Base-by-base conservation (phyloP, 2,113 vertebrate species). In the Fregetta grallaria region DNA sequence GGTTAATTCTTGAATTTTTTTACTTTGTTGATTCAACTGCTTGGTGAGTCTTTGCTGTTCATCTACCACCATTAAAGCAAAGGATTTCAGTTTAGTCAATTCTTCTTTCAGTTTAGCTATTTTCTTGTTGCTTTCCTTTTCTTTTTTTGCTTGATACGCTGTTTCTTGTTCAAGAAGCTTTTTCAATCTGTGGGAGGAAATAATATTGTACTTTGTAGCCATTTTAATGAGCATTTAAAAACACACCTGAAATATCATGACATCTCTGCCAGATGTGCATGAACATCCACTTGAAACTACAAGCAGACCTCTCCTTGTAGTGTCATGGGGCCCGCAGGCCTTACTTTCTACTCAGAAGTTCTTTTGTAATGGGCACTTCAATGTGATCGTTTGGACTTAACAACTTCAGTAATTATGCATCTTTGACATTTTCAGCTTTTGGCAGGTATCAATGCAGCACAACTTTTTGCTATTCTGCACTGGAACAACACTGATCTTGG, bases 21-120 rank as follows among this genome's bases (percentile, higher is more conserved):
- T 82, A 58, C 98, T 99, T 96, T 99, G 99, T 94, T 98, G 98
- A 80, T 96, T 96, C 38, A 99, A 96, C 96, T 99, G 98, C 89
- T 99, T 98, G 2, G 98, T 98, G 73, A 99, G 98, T 87, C 97
- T 98, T 97, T 99, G 99, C 94, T 99, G 99, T 98, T 99, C 99
- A 78, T 99, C 99, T 40, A 99, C 99, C 32, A 99, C 98, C 98
- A 99, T 98, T 98, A 99, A 98, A 79, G 99, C 98, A 98, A 99
- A 99, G 10, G 99, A 99, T 97, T 99, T 99, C 71, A 99, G 98
- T 97, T 99, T 99, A 87, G 98, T 99, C 95, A 99, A 91, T 97
- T 99, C 99, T 79, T 99, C 99, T 95, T 99, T 99, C 76, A 99
- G 97, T 82, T 97, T 97, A 13, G 90, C 55, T 91, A 99, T 97